Conservation (phyloP, 2,888 invertebrate species). For the Dasysyrphus albostriatus region DNA sequence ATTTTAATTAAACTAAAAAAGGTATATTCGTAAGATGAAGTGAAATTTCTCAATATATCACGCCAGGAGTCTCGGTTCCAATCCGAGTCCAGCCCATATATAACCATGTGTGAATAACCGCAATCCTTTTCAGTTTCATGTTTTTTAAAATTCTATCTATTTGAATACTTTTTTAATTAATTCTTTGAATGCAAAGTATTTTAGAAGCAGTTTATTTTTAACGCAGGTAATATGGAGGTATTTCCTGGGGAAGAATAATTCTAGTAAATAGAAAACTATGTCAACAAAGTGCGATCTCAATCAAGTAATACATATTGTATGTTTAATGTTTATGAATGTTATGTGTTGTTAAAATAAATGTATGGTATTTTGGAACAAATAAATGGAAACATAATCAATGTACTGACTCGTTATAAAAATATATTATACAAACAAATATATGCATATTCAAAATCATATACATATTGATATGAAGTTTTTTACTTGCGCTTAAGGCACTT, state of each 20-base stretch:
- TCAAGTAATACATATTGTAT: neutral
- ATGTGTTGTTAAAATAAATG: constrained; percentile 22
- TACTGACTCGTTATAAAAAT: constrained; percentile 24
- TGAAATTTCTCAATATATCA: no score
- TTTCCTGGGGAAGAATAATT: neutral
- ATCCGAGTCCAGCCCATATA: no score
- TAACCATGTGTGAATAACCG: no score
- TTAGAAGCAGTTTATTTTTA: no score
- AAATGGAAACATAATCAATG: constrained; percentile 6
- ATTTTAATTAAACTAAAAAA: no score
- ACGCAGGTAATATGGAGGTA: neutral
- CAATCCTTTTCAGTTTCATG: no score
- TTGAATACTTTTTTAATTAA: no score
- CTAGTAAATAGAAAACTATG: neutral
- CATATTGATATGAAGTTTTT: neutral
- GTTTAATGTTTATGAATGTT: constrained; percentile 15
- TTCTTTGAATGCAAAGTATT: no score
- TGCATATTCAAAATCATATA: neutral
- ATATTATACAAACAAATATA: constrained; percentile 6
- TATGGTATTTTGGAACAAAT: constrained; percentile 5
- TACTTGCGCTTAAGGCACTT: no score
- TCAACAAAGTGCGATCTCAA: neutral
- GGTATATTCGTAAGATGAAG: no score
- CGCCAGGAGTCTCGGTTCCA: no score
- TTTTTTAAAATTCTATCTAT: no score